Evolutionary conservation across 30 jellyfish, hydroid and myxozoan genomes (phyloP).

Genomic region (Mastigias papua): DNA sequence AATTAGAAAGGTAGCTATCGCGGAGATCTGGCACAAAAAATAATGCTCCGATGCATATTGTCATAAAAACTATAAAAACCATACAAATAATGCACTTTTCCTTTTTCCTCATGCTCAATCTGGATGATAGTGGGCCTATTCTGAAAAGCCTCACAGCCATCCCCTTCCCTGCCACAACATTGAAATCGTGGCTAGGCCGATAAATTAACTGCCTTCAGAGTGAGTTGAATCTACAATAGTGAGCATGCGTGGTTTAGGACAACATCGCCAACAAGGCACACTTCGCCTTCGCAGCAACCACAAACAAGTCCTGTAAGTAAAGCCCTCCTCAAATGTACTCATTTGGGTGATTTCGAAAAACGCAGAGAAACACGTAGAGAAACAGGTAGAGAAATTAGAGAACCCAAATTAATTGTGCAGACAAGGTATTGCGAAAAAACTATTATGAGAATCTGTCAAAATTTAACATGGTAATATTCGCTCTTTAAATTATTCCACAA

Average conservation of each 20-base stretch:
- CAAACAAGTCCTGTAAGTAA: too few species aligned
- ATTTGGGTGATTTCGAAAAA: too few species aligned
- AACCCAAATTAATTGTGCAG: too few species aligned
- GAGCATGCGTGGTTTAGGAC: slow-evolving; percentile 8
- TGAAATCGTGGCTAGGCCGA: slow-evolving; percentile 20
- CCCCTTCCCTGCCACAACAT: not conserved
- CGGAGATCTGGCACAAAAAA: slow-evolving; percentile 84
- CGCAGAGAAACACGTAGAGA: too few species aligned
- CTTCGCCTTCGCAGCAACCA: too few species aligned
- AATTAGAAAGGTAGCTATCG: slow-evolving; percentile 55
- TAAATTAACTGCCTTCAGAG: not conserved
- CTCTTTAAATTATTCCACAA: too few species aligned
- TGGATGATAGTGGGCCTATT: slow-evolving; percentile 63
- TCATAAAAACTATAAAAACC: slow-evolving; percentile 68
- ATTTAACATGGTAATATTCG: too few species aligned
- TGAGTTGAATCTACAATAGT: slow-evolving; percentile 8
- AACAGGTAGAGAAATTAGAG: too few species aligned
- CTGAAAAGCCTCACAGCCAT: slow-evolving; percentile 59
- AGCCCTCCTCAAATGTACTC: too few species aligned
- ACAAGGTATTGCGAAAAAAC: too few species aligned
- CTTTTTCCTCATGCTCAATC: slow-evolving; percentile 79
- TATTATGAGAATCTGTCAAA: too few species aligned
- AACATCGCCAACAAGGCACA: slow-evolving; percentile 8
- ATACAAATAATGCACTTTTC: slow-evolving; percentile 77
- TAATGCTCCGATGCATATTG: slow-evolving; percentile 88